phyloP scores from a whole-genome alignment of 2,888 invertebrate genomes.

The Cantharis nigra region DNA sequence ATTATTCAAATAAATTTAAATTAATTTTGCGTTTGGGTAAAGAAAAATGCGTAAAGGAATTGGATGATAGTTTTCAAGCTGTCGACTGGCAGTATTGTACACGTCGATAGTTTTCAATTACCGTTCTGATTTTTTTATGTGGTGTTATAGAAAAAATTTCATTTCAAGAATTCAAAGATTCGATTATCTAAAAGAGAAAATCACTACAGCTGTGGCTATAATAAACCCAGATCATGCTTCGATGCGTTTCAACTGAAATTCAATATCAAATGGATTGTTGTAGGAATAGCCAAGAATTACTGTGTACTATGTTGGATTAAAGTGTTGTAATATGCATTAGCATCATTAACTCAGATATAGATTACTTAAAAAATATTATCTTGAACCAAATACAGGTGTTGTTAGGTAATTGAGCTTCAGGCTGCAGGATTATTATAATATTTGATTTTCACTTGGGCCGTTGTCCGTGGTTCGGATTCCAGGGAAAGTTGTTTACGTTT shows the following conservation, averaged over 20 bases:
- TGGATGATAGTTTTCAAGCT: not conserved
- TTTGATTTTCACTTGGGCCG: too few species aligned
- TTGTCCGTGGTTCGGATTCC: too few species aligned
- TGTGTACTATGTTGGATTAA: not conserved
- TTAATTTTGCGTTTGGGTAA: not conserved
- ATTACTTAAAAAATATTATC: not conserved
- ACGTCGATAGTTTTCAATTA: not conserved
- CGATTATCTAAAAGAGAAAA: slow-evolving; percentile 3
- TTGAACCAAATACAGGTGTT: too few species aligned
- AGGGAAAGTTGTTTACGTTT: too few species aligned
- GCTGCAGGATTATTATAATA: too few species aligned
- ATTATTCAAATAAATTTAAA: not conserved
- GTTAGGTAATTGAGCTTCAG: too few species aligned
- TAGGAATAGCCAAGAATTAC: not conserved
- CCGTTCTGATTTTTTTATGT: not conserved
- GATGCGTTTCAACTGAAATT: not conserved
- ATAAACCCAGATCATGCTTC: slow-evolving; percentile 1
- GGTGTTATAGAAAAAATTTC: not conserved
- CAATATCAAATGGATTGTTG: slow-evolving; percentile 1
- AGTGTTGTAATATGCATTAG: not conserved
- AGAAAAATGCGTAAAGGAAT: not conserved
- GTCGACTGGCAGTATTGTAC: not conserved
- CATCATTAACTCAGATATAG: not conserved
- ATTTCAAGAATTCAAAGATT: not conserved
- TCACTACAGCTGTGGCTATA: not conserved